phyloP scores from a whole-genome alignment of 2,113 vertebrate species.

The Apodemus sylvaticus region DNA sequence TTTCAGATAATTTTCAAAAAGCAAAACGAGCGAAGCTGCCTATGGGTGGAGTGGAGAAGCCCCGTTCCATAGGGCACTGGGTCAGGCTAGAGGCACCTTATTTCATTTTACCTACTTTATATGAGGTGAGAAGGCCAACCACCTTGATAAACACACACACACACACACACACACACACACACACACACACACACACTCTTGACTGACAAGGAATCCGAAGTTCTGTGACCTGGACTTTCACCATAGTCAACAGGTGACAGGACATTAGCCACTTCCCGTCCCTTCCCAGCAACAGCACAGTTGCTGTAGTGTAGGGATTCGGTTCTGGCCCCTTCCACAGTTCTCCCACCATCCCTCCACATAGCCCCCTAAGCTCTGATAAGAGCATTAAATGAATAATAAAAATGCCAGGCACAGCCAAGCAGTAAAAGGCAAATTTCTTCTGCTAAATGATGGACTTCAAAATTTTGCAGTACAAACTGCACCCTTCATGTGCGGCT shows the following conservation, averaged over 20 bases:
- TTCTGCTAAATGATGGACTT: constrained; percentile 12
- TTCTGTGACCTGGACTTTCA: neutral
- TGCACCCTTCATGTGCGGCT: neutral
- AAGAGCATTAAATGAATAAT: neutral
- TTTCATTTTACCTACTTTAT: neutral
- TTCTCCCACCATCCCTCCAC: neutral
- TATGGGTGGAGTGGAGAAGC: neutral
- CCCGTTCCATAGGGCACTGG: neutral
- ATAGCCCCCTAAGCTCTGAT: neutral
- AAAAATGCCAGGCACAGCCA: neutral
- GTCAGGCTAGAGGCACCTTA: neutral
- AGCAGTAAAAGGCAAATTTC: neutral
- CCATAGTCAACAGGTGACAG: neutral
- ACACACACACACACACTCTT: neutral
- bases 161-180: too few species aligned
- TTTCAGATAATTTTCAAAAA: neutral
- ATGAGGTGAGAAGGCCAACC: neutral
- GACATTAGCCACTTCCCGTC: neutral
- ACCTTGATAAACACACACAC: neutral
- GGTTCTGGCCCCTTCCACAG: neutral
- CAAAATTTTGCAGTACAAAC: constrained; percentile 10
- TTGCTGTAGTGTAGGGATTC: neutral
- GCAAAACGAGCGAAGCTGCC: neutral
- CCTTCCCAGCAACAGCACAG: neutral
- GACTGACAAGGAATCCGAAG: neutral